Evolutionary conservation across 2,797 vertebrate species (phyloP), one percentile per base, ranked within the genome.

Genomic region (Cyprinodon diabolis): DNA sequence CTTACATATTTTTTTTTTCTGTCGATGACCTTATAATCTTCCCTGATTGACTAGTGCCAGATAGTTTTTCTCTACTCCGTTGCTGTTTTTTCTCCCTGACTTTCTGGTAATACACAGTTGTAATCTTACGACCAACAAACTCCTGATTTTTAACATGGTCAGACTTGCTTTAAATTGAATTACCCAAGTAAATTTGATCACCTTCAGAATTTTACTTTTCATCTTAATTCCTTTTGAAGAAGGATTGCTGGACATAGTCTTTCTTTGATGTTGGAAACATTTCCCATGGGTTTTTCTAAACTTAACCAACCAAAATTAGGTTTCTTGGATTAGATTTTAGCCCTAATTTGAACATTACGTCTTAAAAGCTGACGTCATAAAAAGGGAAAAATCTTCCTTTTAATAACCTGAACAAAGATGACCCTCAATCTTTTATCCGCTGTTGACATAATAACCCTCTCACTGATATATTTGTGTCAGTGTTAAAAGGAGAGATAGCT

Each of bases 381-480:
- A 19, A 23, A 23, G 11, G n/a, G 21, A 19, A 45, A 47, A 66
- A 60, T 40, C n/a, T 43, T 69, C 49, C 54, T 45, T 15, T 23
- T 30, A 45, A 43, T 30, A 15, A 76, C 71, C 71, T 75, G 75
- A 73, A 80, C 84, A 74, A 74, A 86, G 63, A 75, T 57, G 60
- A n/a, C 17, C 11, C 10, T 66, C 48, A n/a, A 62, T 30, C 77
- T 81, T 84, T 71, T 52, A 75, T 51, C 68, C 72, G 55, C 57
- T 69, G 80, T 75, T 84, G 77, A 82, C 80, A 75, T 83, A 74
- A 85, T 88, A 86, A 86, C 80, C 82, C 76, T n/a, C 62, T 55
- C 51, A 68, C 80, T 62, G 77, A 87, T 88, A 78, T 86, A 85
- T 85, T 80, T 85, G 83, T 79, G 83, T 78, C 74, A 68, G 60